Evolutionary conservation across 2,888 invertebrate species (phyloP).

Genomic region (Germaria angustata): DNA sequence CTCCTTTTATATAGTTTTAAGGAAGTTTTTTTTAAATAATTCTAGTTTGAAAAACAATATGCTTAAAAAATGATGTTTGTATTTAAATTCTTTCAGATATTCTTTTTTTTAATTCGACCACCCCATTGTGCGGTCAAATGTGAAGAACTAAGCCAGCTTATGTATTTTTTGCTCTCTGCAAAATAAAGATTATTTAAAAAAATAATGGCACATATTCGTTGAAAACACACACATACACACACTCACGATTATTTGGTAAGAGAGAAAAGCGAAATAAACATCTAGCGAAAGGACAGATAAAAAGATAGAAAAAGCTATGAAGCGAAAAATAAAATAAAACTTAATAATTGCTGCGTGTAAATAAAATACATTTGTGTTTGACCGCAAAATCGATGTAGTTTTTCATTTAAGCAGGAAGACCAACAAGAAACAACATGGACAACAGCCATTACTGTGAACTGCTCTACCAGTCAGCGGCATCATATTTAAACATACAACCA

Average conservation of each 20-base stretch:
- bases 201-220: conserved; percentile 24
- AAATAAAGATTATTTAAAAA: conserved; percentile 29
- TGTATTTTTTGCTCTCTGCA: neutral
- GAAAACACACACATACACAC: neutral
- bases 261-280: neutral
- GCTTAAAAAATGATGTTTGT: too few species aligned
- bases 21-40: too few species aligned
- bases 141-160: neutral
- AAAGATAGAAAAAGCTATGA: neutral
- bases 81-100: too few species aligned
- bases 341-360: conserved; percentile 56
- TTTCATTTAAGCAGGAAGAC: conserved; percentile 25
- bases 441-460: conserved; percentile 23
- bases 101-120: too few species aligned
- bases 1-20: too few species aligned
- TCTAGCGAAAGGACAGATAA: neutral
- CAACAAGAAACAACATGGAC: neutral
- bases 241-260: conserved; percentile 18
- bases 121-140: neutral
- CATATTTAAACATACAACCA: neutral
- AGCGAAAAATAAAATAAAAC: conserved; percentile 17
- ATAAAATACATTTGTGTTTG: conserved; percentile 41
- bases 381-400: conserved; percentile 58
- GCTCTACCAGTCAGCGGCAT: conserved; percentile 25
- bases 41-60: too few species aligned